Evolutionary conservation across 2,888 invertebrate genomes (phyloP).

Genomic region (Drosophila ustulata): DNA sequence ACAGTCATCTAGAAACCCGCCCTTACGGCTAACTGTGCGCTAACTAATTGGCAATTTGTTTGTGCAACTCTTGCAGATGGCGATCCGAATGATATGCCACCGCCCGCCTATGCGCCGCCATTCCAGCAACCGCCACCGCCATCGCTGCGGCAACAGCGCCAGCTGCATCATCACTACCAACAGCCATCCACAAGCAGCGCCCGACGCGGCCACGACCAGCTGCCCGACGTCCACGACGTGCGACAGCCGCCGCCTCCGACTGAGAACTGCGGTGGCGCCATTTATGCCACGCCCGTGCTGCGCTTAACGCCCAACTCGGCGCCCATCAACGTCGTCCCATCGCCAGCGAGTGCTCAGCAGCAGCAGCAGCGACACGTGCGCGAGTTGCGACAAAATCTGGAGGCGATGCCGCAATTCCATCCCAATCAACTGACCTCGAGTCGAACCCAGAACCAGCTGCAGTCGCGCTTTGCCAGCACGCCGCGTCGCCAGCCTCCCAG

Average conservation of each 20-base stretch:
- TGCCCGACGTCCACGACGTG: slow-evolving; percentile 36
- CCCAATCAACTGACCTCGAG: slow-evolving; percentile 60
- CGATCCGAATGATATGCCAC: slow-evolving; percentile 60
- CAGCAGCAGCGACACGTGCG: slow-evolving; percentile 70
- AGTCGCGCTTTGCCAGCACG: slow-evolving; percentile 42
- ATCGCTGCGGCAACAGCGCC: slow-evolving; percentile 6
- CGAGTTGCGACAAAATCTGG: slow-evolving; percentile 79
- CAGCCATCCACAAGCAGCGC: slow-evolving; percentile 40
- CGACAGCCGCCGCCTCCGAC: slow-evolving; percentile 21
- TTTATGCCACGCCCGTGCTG: slow-evolving; percentile 61
- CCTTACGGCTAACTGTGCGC: no score
- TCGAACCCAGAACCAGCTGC: slow-evolving; percentile 66
- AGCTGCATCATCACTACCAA: slow-evolving; percentile 20
- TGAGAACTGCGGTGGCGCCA: slow-evolving; percentile 14
- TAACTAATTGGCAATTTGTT: not conserved
- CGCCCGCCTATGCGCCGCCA: slow-evolving; percentile 56
- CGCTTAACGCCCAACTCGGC: slow-evolving; percentile 46
- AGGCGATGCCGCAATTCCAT: slow-evolving; percentile 79
- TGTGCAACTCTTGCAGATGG: slow-evolving; percentile 5
- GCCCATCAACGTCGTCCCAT: slow-evolving; percentile 30
- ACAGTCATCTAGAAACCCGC: no score
- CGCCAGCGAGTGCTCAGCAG: slow-evolving; percentile 29
- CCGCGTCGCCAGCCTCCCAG: slow-evolving; percentile 1
- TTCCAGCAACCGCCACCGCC: slow-evolving; percentile 27
- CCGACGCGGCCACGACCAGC: slow-evolving; percentile 34